A percentile compares a stretch with the other conserved stretches of the same genome.
phyloP scores from a whole-genome alignment of 2,797 vertebrate genomes.

The Sparidentex hasta region DNA sequence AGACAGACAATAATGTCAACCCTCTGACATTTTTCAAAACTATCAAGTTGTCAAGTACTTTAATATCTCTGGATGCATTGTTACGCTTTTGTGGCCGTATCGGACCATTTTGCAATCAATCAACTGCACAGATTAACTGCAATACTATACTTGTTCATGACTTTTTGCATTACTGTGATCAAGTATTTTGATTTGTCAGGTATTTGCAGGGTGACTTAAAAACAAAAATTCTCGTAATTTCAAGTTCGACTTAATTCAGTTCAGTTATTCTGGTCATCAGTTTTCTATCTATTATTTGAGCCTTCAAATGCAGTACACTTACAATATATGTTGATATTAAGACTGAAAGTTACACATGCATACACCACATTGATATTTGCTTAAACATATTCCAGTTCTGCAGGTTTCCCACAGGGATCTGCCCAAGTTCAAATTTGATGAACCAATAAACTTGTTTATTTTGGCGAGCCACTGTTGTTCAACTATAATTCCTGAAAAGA shows the following conservation, averaged over 20 bases:
- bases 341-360: not conserved
- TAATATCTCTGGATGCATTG: not conserved
- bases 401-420: not conserved
- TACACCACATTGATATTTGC: not conserved
- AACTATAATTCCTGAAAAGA: too few species aligned
- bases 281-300: not conserved
- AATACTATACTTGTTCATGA: not conserved
- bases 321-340: not conserved
- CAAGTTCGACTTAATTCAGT: too few species aligned
- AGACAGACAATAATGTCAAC: not conserved
- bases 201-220: not conserved
- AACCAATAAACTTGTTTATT: too few species aligned
- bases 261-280: too few species aligned
- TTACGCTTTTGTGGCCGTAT: not conserved
- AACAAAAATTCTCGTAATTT: not conserved
- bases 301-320: not conserved
- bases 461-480: too few species aligned
- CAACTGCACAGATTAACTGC: not conserved
- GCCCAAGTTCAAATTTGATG: not conserved
- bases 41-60: not conserved
- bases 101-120: not conserved
- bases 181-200: not conserved
- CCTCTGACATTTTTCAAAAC: too few species aligned
- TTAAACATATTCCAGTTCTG: not conserved
- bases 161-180: not conserved